Conservation (phyloP, 2,797 vertebrate genomes). For the Sternarchorhynchus goeldii region DNA sequence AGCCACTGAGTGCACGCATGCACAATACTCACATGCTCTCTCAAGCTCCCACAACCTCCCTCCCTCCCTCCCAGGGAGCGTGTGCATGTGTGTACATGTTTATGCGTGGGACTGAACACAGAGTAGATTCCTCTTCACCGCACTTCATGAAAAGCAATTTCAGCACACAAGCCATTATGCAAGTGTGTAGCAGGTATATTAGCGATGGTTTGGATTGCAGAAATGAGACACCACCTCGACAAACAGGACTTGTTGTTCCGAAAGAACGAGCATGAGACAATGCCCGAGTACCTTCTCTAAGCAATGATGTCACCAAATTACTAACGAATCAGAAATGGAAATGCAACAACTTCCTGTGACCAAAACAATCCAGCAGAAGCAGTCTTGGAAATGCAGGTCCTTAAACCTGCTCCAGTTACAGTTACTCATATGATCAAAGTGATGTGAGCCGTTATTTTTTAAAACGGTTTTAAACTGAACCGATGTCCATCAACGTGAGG, state of each 20-base stretch:
- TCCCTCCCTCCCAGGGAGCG: neutral
- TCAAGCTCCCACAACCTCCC: slow-evolving; percentile 23
- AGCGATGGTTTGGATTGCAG: neutral
- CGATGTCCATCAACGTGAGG: neutral
- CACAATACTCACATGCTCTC: slow-evolving; percentile 16
- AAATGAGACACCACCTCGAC: neutral
- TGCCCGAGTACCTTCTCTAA: neutral
- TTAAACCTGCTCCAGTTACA: neutral
- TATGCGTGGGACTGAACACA: neutral
- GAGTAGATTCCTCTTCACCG: too few relatives aligned
- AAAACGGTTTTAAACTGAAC: slow-evolving; percentile 35
- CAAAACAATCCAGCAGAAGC: neutral
- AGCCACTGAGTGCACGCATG: slow-evolving; percentile 36
- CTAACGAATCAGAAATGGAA: neutral
- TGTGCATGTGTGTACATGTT: neutral
- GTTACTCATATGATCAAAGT: slow-evolving; percentile 2
- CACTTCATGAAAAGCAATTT: slow-evolving; percentile 18
- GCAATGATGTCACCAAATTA: slow-evolving; percentile 4
- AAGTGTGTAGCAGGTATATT: neutral
- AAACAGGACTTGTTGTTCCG: neutral
- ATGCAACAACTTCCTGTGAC: neutral
- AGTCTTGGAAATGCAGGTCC: neutral
- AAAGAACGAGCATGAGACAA: too few relatives aligned
- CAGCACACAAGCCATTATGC: slow-evolving; percentile 11
- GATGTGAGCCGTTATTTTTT: neutral